Base-by-base conservation (phyloP, 1,140 invertebrate genomes). In the Venustaconcha ellipsiformis region DNA sequence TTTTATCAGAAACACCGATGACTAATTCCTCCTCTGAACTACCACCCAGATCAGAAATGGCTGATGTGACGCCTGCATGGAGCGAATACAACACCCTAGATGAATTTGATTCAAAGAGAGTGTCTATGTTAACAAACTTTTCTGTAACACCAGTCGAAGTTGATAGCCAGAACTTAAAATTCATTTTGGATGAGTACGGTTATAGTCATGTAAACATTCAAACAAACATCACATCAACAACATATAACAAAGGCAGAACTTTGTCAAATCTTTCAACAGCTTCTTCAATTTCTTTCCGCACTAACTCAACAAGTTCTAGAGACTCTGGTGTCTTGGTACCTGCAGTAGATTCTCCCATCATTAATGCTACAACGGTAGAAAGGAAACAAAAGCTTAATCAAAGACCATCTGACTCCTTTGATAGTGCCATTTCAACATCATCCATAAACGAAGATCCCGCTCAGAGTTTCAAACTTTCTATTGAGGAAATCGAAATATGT, bases 381-480 rank as follows among this genome's bases (percentile, higher is more conserved):
- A 60, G 66, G 13, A 14, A 23, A 1, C 57, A 78, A 17, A 57
- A 48, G 15, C 57, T 74, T 17, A 60, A 77, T 18, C 59, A 77
- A 30, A 63, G 75, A 26, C 72, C 75, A 5, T 72, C 75, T 15
- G 81, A 83, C 63, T 83, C 82, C 4, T 83, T 83, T 62, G 82
- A 81, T 67, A 83, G 82, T 69, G 78, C 78, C 11, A 73, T 83
- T 58, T 83, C 82, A n/a, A 80, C 70, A 0, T 73, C 75, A n/a
- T 81, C 82, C 18, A 68, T 70, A 1, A 62, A 57, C 1, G 78
- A 77, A n/a, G 59, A 67, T 15, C 67, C 30, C 20, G 56, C 17
- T 18, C 59, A 17, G 20, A 58, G 1, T 60, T 58, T 72, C 55
- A 72, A 67, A 18, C 20, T 76, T n/a, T 59, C 67, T 37, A 67